These are phyloP conservation scores for Leptosomus discolor DNA, from an alignment of 2,113 vertebrate species.

Conservation along the genomic window DNA sequence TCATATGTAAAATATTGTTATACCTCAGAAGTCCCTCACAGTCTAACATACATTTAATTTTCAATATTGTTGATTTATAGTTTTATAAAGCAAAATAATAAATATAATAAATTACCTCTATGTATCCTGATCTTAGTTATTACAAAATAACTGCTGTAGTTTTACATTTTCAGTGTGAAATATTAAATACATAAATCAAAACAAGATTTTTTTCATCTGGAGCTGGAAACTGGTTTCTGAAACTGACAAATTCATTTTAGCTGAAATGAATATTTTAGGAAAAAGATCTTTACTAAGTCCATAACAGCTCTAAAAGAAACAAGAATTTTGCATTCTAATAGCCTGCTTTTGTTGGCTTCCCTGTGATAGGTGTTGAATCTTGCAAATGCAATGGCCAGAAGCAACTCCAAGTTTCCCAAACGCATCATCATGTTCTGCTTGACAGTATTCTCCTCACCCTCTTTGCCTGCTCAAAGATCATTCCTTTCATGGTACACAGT, in stretches of 20 bases:
- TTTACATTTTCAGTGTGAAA: conserved; percentile 88
- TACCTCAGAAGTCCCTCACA: conserved; percentile 66
- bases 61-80: conserved; percentile 86
- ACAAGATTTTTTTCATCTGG: conserved; percentile 82
- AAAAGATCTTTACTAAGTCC: conserved; percentile 65
- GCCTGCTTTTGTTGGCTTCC: conserved; percentile 11
- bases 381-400: neutral
- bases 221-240: conserved; percentile 77
- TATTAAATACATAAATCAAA: conserved; percentile 97
- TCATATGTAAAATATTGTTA: conserved; percentile 80
- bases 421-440: neutral
- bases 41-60: conserved; percentile 82
- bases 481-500: neutral
- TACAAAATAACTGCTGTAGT: conserved; percentile 81
- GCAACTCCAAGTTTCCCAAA: neutral
- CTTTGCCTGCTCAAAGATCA: neutral
- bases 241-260: conserved; percentile 89
- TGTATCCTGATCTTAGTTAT: conserved; percentile 85
- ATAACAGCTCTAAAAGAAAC: conserved; percentile 36
- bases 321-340: conserved; percentile 18
- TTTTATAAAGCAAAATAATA: conserved; percentile 93
- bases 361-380: neutral
- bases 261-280: conserved; percentile 81
- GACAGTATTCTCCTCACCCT: neutral
- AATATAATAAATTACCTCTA: conserved; percentile 88